Percentiles rank a stretch among this genome's conserved stretches.
phyloP scores from a whole-genome alignment of 2,888 invertebrate species.

The Lingula anatina region DNA sequence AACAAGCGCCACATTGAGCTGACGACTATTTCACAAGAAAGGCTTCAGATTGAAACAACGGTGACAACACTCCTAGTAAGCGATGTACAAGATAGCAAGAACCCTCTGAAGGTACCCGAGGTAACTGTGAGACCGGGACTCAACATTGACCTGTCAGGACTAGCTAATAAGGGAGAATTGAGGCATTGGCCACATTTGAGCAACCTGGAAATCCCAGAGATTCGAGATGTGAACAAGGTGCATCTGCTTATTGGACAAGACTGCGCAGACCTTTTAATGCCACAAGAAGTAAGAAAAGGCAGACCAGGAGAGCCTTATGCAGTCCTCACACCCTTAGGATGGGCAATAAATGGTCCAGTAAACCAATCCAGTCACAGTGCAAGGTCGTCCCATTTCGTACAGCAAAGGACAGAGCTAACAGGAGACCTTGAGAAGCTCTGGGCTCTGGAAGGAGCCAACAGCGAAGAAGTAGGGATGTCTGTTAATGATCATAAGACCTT shows the following conservation, averaged over 20 bases:
- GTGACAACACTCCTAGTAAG: too few relatives aligned
- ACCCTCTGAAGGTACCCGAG: too few relatives aligned
- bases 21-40: too few relatives aligned
- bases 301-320: conserved; percentile 7
- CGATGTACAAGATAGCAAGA: too few relatives aligned
- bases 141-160: too few relatives aligned
- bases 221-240: conserved; percentile 2
- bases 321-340: conserved; percentile 6
- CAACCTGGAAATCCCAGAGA: not conserved
- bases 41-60: too few relatives aligned
- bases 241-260: conserved; percentile 8
- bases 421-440: not conserved
- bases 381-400: not conserved
- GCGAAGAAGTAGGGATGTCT: conserved; percentile 1
- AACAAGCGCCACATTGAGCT: too few relatives aligned
- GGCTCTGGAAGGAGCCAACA: too few relatives aligned
- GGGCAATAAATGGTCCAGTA: conserved; percentile 8
- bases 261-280: not conserved
- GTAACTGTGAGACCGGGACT: too few relatives aligned
- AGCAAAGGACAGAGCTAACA: not conserved
- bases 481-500: conserved; percentile 2
- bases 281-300: conserved; percentile 5
- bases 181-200: conserved; percentile 3
- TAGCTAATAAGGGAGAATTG: not conserved
- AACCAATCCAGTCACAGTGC: too few relatives aligned